Percentiles rank a stretch among this genome's conserved stretches.
These are phyloP conservation scores for Rhinophrynus dorsalis DNA, from an alignment of 2,797 vertebrate genomes.

Conservation along the genomic window DNA sequence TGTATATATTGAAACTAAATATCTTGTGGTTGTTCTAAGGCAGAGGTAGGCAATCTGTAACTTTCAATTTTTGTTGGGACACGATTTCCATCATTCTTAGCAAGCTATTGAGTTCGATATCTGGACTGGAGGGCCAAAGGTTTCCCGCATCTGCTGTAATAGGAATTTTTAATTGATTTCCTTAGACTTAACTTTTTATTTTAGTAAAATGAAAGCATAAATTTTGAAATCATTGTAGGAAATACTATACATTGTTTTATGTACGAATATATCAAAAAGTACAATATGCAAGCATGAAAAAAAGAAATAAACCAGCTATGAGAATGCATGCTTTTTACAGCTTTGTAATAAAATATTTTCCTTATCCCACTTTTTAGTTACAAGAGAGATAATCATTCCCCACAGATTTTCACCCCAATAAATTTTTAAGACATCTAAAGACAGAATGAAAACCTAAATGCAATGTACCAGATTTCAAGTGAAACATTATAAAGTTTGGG, in stretches of 20 bases:
- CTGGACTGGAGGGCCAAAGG: too few species aligned
- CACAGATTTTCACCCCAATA: neutral
- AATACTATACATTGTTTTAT: constrained; percentile 29
- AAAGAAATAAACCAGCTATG: neutral
- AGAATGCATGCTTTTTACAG: constrained; percentile 28
- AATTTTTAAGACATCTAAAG: neutral
- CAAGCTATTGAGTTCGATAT: too few species aligned
- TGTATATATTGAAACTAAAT: neutral
- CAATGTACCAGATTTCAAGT: neutral
- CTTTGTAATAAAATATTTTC: neutral
- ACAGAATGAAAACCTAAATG: neutral
- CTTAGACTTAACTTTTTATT: neutral
- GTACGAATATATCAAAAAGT: constrained; percentile 22
- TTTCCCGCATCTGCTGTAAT: too few species aligned
- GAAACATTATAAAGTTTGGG: neutral
- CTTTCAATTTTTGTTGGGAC: too few species aligned
- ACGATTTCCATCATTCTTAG: too few species aligned
- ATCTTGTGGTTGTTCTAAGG: neutral
- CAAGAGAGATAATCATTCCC: neutral
- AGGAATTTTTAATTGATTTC: neutral
- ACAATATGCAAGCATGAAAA: constrained; percentile 31
- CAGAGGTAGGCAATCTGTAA: too few species aligned
- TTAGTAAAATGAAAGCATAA: constrained; percentile 18
- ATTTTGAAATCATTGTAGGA: neutral
- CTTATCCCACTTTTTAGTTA: constrained; percentile 3